Conservation (phyloP, 2,797 vertebrate species). For the Sebastolobus altivelis region DNA sequence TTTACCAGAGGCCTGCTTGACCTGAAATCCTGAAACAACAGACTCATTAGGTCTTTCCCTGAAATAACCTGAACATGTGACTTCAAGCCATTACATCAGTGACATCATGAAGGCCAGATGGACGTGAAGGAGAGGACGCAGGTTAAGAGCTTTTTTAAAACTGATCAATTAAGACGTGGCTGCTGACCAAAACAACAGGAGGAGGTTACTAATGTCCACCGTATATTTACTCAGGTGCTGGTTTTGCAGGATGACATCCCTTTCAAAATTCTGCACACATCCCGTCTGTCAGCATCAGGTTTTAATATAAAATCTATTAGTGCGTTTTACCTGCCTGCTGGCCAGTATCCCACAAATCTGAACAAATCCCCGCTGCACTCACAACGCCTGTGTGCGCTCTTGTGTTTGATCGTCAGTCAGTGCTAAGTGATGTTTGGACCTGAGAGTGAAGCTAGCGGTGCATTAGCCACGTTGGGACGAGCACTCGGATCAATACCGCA, state of each 20-base stretch:
- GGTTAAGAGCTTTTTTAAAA: slow-evolving; percentile 46
- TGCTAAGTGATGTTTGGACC: slow-evolving; percentile 61
- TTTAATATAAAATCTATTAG: slow-evolving; percentile 31
- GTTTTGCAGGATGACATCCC: background rate
- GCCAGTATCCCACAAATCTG: background rate
- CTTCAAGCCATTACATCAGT: background rate
- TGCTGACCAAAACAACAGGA: slow-evolving; percentile 6
- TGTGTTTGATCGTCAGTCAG: slow-evolving; percentile 29
- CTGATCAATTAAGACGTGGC: slow-evolving; percentile 20
- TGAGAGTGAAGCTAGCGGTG: slow-evolving; percentile 39
- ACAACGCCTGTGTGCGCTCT: background rate
- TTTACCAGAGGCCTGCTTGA: background rate
- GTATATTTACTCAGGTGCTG: background rate
- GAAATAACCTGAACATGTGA: slow-evolving; percentile 28
- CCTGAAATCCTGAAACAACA: background rate
- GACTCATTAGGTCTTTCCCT: background rate
- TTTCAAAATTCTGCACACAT: background rate
- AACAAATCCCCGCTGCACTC: slow-evolving; percentile 14
- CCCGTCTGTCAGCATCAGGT: slow-evolving; percentile 15
- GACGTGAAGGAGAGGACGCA: background rate
- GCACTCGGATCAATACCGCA: slow-evolving; percentile 58
- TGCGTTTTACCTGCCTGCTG: slow-evolving; percentile 9
- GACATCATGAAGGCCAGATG: slow-evolving; percentile 1
- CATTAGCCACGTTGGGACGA: slow-evolving; percentile 57
- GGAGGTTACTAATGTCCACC: background rate